Base-by-base conservation (phyloP, 2,113 vertebrate genomes). In the Elaphurus davidianus region DNA sequence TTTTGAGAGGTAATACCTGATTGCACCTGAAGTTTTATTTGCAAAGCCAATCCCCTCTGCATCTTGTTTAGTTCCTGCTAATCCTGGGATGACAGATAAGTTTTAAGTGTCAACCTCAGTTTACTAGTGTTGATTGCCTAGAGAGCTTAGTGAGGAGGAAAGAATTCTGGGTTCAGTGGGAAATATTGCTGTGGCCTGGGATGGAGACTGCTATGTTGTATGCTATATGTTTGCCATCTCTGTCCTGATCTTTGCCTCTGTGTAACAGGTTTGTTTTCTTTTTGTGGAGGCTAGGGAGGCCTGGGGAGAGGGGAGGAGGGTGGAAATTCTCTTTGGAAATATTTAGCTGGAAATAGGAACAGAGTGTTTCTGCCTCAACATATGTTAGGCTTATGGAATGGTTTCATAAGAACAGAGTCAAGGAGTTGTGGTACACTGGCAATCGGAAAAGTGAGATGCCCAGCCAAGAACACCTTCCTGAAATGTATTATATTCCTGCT, bases 1-100 rank as follows among this genome's bases (percentile, higher is more conserved):
- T 71, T 99, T 99, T n/a, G 96, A 98, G 16, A 98, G 99, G 99
- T 99, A 98, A 97, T 81, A 76, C 52, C 27, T 17, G 0, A 60
- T 5, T 45, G 60, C 81, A 40, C 40, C 85, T 67, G 1, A 47
- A 30, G 36, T 47, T 91, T 17, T 62, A 5, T 47, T 78, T 30
- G 52, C 19, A 57, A 71, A 94, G 71, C 71, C 45, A 71, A 60
- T 50, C 12, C n/a, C 27, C n/a, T 55, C 47, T 30, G 21, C 47
- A 47, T 4, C 33, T 15, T 30, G 5, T 89, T 76, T 13, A 23
- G 52, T 60, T 62, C 81, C 50, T 33, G 91, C 30, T 85, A 47
- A 76, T 36, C 13, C 27, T 62, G 36, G 64, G 27, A 14, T 5
- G 57, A 28, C 30, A 57, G 83, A 67, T 30, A 59, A 67, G n/a